Conservation (phyloP, 2,797 vertebrate genomes). For the Acropternis orthonyx region DNA sequence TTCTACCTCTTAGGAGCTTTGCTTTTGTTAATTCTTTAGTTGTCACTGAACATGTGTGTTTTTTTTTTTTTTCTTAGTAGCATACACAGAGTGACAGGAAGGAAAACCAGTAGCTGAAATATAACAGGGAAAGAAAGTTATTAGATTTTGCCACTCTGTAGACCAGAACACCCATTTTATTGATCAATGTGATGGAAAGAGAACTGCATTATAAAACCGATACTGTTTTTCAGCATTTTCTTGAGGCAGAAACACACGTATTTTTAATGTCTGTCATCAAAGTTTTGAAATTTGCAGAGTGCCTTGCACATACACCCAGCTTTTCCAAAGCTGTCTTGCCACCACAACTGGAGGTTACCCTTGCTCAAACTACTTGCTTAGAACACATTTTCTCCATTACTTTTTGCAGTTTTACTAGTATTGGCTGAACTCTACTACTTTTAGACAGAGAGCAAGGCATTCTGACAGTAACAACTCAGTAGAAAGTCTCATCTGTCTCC, state of each 20-base stretch:
- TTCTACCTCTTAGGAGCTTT: background rate
- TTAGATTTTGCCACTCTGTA: background rate
- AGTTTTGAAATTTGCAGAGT: background rate
- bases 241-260: accelerated
- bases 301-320: background rate
- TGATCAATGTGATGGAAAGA: background rate
- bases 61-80: background rate
- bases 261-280: background rate
- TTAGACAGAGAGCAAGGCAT: background rate
- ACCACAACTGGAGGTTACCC: background rate
- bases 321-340: background rate
- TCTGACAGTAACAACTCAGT: background rate
- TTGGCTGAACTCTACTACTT: background rate
- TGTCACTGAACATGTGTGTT: background rate
- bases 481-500: background rate
- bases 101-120: background rate
- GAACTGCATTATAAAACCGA: background rate
- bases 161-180: background rate
- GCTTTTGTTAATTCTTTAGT: background rate
- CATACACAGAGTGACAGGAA: background rate
- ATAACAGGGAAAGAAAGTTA: background rate
- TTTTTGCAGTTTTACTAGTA: background rate
- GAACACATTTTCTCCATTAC: background rate
- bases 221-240: background rate
- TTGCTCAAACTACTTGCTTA: background rate